Percentiles rank a stretch among this genome's conserved stretches.
Evolutionary conservation across 2,888 invertebrate genomes (phyloP).

Genomic region (Stratiomys singularior): DNA sequence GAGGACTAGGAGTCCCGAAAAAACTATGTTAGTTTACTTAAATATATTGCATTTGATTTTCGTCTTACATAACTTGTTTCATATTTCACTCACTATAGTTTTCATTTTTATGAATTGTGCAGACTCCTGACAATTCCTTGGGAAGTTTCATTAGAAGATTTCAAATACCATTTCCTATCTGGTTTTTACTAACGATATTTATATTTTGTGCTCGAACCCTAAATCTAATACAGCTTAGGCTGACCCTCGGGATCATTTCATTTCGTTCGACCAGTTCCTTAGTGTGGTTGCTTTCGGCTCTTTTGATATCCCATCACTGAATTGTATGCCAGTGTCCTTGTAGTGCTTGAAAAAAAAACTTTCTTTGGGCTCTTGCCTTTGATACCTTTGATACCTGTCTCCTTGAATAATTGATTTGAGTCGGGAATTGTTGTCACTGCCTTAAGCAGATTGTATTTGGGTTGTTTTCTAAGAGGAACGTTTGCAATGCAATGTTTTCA

Average conservation of each 20-base stretch:
- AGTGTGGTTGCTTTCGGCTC: conserved; percentile 1
- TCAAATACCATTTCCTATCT: too few relatives aligned
- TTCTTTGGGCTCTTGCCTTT: conserved; percentile 18
- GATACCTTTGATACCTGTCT: conserved; percentile 25
- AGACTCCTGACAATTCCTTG: too few relatives aligned
- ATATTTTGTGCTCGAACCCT: not conserved
- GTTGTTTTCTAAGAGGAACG: too few relatives aligned
- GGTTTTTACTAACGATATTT: too few relatives aligned
- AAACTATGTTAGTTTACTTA: too few relatives aligned
- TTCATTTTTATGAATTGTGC: too few relatives aligned
- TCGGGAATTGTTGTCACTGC: conserved; percentile 37
- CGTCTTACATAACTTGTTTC: too few relatives aligned
- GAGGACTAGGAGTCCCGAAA: too few relatives aligned
- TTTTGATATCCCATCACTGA: not conserved
- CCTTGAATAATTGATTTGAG: conserved; percentile 34
- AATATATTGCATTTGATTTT: too few relatives aligned
- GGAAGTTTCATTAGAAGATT: too few relatives aligned
- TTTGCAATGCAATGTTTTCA: too few relatives aligned
- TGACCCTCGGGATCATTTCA: conserved; percentile 17
- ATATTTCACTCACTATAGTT: too few relatives aligned
- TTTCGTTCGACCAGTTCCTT: conserved; percentile 26
- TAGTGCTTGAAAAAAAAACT: not conserved
- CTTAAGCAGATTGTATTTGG: conserved; percentile 37
- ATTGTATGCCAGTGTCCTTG: not conserved
- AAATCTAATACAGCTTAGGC: not conserved